Conservation (phyloP, 2,797 vertebrate species). For the Lithobates pipiens region DNA sequence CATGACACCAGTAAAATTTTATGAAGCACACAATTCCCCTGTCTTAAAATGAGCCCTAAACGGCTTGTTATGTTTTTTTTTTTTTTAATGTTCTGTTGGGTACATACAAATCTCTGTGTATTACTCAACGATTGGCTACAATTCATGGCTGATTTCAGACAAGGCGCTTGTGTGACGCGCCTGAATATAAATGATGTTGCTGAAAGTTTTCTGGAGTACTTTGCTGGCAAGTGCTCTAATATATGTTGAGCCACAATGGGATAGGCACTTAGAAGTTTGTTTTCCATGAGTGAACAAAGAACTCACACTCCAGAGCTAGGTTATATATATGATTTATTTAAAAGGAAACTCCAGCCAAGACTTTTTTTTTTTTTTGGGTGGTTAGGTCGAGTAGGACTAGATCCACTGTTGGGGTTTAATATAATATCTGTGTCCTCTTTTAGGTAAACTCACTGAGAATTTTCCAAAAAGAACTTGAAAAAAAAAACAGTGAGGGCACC, state of each 20-base stretch:
- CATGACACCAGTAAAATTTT: slow-evolving; percentile 40
- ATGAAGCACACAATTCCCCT: slow-evolving; percentile 24
- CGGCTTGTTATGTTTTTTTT: slow-evolving; percentile 5
- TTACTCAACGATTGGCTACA: background rate
- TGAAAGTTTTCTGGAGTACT: slow-evolving; percentile 1
- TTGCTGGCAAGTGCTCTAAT: background rate
- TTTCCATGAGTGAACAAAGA: too few species aligned
- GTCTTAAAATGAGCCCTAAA: background rate
- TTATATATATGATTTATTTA: too few species aligned
- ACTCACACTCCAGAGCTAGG: too few species aligned
- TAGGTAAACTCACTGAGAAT: too few species aligned
- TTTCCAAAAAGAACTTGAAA: too few species aligned
- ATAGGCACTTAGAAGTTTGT: too few species aligned
- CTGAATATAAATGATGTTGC: background rate
- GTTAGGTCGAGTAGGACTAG: too few species aligned
- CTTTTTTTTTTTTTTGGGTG: too few species aligned
- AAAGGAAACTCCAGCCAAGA: too few species aligned
- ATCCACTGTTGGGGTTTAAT: background rate
- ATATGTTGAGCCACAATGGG: background rate
- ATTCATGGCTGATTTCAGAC: background rate
- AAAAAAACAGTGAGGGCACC: too few species aligned
- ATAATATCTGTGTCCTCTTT: background rate
- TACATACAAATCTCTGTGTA: background rate
- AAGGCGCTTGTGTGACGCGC: background rate
- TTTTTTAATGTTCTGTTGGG: background rate